These are phyloP conservation scores for Pao palembangensis DNA, from an alignment of 2,113 vertebrate species.

Conservation along the genomic window DNA sequence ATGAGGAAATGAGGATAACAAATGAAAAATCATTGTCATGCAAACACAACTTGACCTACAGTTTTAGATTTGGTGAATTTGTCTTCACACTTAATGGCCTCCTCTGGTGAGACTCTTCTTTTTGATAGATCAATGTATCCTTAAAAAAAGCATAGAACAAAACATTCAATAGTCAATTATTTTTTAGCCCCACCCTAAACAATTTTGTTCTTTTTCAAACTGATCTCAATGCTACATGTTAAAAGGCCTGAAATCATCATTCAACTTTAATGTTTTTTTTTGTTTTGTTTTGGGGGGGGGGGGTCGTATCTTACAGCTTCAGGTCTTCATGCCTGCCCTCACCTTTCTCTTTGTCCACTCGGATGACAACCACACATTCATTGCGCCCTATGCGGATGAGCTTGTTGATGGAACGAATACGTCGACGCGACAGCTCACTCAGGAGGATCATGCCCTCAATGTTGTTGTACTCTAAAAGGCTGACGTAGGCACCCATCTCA, in stretches of 20 bases:
- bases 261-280: no score
- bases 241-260: neutral
- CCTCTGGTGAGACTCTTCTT: slow-evolving; percentile 98
- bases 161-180: neutral
- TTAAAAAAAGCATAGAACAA: slow-evolving; percentile 39
- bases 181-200: neutral
- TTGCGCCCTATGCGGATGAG: slow-evolving; percentile 97
- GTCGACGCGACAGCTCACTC: slow-evolving; percentile 91
- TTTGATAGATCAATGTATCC: slow-evolving; percentile 98
- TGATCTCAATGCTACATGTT: no score
- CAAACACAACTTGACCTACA: slow-evolving; percentile 75
- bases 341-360: slow-evolving; percentile 99
- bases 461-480: slow-evolving; percentile 96
- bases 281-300: no score
- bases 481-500: slow-evolving; percentile 98
- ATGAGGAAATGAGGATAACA: neutral
- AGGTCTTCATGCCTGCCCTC: slow-evolving; percentile 10
- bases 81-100: slow-evolving; percentile 98
- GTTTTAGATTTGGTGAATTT: slow-evolving; percentile 99
- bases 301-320: no score
- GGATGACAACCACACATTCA: slow-evolving; percentile 95
- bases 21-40: neutral
- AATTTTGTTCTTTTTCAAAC: no score
- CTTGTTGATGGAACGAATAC: slow-evolving; percentile 98
- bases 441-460: slow-evolving; percentile 99